Percentiles rank a stretch among this genome's conserved stretches.
Evolutionary conservation across 1,140 invertebrate genomes (phyloP).

Genomic region (Mya arenaria): DNA sequence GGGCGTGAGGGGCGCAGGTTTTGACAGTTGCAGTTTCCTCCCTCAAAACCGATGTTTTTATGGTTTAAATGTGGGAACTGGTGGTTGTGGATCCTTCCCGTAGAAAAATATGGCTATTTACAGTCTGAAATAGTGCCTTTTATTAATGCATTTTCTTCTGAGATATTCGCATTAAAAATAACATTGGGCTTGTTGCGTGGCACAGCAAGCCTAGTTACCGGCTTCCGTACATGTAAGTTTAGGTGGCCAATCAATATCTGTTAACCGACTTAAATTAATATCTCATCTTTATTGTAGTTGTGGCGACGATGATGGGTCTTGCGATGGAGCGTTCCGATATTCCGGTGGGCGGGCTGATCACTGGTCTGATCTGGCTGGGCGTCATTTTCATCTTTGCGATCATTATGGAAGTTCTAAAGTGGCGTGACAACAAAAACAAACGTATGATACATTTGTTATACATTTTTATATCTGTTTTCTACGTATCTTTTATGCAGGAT

Average conservation of each 20-base stretch:
- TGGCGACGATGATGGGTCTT: constrained; percentile 21
- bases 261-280: background rate
- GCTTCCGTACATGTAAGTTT: too few relatives aligned
- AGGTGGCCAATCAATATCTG: too few relatives aligned
- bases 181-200: background rate
- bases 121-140: background rate
- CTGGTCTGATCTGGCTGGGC: constrained; percentile 4
- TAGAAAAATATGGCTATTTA: background rate
- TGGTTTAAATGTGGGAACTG: too few relatives aligned
- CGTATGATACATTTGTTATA: too few relatives aligned
- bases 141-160: background rate
- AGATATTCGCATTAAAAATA: background rate
- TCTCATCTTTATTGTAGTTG: constrained; percentile 1
- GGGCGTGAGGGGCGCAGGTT: background rate
- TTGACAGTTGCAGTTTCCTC: background rate
- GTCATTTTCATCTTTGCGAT: background rate
- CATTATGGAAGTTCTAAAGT: constrained; percentile 29
- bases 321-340: constrained; percentile 14
- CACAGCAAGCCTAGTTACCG: too few relatives aligned
- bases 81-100: too few relatives aligned
- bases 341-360: background rate
- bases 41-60: too few relatives aligned
- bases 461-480: too few relatives aligned
- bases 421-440: background rate
- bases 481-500: too few relatives aligned